Evolutionary conservation across 2,113 vertebrate genomes (phyloP).

Genomic region (Gymnogyps californianus): DNA sequence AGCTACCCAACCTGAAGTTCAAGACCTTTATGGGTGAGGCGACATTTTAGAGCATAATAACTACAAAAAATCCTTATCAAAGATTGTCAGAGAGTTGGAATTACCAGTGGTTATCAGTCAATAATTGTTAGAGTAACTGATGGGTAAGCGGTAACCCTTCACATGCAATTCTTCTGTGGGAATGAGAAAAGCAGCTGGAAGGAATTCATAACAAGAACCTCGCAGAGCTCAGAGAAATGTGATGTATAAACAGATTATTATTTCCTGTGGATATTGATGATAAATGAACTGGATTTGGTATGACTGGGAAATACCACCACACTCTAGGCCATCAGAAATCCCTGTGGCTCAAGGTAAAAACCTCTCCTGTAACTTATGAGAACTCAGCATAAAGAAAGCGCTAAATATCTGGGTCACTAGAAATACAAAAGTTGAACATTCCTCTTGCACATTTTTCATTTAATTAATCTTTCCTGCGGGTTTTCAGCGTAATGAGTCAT

Average conservation of each 20-base stretch:
- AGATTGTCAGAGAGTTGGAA: neutral
- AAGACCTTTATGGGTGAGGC: neutral
- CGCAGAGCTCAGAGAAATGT: constrained; percentile 14
- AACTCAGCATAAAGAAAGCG: neutral
- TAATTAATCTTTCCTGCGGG: constrained; percentile 29
- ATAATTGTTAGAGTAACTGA: constrained; percentile 41
- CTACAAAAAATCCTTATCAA: constrained; percentile 21
- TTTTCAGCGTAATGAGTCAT: neutral
- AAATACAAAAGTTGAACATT: constrained; percentile 11
- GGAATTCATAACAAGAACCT: constrained; percentile 52
- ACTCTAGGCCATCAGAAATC: neutral
- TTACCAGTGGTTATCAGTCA: constrained; percentile 39
- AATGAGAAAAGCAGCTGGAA: constrained; percentile 65
- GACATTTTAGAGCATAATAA: neutral
- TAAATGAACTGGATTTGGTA: constrained; percentile 22
- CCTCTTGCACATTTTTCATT: neutral
- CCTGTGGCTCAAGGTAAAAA: constrained; percentile 29
- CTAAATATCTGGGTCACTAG: neutral
- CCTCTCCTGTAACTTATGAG: neutral
- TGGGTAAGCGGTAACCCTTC: constrained; percentile 39
- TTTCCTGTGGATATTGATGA: constrained; percentile 62
- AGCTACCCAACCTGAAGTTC: neutral
- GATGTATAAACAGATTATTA: constrained; percentile 60
- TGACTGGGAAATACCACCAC: constrained; percentile 1
- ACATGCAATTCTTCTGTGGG: constrained; percentile 26